Percentiles rank a stretch among this genome's conserved stretches.
These are phyloP conservation scores for Nomada ferruginata DNA, from an alignment of 2,888 invertebrate genomes.

Conservation along the genomic window DNA sequence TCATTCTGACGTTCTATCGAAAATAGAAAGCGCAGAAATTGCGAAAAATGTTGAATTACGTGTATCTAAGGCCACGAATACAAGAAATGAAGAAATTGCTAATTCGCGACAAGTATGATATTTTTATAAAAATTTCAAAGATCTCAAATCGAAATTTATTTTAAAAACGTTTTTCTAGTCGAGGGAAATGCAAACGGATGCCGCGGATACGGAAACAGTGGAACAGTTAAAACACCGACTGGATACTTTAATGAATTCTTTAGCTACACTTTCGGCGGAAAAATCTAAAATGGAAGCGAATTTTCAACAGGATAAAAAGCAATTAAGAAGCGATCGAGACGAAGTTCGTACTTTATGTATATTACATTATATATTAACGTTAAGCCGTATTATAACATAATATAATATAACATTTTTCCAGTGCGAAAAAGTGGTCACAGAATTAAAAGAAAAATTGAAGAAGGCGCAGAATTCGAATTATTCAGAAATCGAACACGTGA, in stretches of 20 bases:
- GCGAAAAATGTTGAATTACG: not conserved
- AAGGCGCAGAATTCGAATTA: slow-evolving; percentile 86
- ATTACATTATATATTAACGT: slow-evolving; percentile 3
- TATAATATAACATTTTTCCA: slow-evolving; percentile 80
- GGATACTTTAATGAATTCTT: slow-evolving; percentile 88
- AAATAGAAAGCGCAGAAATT: not conserved
- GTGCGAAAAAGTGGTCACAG: slow-evolving; percentile 87
- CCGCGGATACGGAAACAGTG: slow-evolving; percentile 73
- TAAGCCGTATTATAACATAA: slow-evolving; percentile 3
- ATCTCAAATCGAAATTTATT: not conserved
- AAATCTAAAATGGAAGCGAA: slow-evolving; percentile 94
- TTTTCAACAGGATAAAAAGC: slow-evolving; percentile 90
- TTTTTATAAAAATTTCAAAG: not conserved
- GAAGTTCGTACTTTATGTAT: slow-evolving; percentile 78
- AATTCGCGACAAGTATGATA: slow-evolving; percentile 48
- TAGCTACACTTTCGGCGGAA: slow-evolving; percentile 92
- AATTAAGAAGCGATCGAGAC: slow-evolving; percentile 85
- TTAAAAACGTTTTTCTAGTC: slow-evolving; percentile 50
- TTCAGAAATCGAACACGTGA: slow-evolving; percentile 88
- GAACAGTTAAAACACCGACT: slow-evolving; percentile 85
- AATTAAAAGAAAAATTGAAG: slow-evolving; percentile 87
- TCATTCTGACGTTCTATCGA: not conserved
- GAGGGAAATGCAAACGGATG: slow-evolving; percentile 59
- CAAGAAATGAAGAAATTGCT: slow-evolving; percentile 12
- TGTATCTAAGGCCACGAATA: slow-evolving; percentile 13